Evolutionary conservation across 2,888 invertebrate genomes (phyloP), one percentile per base, ranked within the genome.

Genomic region (Philhelius pedissequus): DNA sequence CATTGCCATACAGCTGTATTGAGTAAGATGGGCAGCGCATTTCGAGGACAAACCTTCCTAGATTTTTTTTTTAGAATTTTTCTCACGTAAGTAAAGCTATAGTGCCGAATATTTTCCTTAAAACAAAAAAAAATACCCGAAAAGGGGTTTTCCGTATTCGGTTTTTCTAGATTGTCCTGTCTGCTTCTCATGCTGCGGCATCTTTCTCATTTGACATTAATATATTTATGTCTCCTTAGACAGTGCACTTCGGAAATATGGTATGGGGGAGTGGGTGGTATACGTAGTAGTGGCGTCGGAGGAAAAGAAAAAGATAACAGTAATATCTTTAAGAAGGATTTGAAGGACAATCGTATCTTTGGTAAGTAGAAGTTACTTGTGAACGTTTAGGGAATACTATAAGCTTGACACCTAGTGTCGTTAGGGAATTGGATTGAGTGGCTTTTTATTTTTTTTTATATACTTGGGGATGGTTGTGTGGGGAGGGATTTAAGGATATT

Each of bases 61-160:
- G 30, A 48, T n/a, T 27, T 68, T 68, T 58, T 74, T 83, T 83
- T 75, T 54, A 38, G 70, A 50, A 84, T 75, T 79, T 79, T 54
- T 20, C 75, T 84, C 79, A 78, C 79, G 79, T 54, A 84, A 79
- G 58, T 70, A 27, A 30, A 70, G 60, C 66, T 79, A n/a, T n/a
- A 60, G 70, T 60, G 54, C 20, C 30, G 58, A 50, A 30, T 43
- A 71, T 75, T 75, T 66, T 58, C 18, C 18, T 20, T 66, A n/a
- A 25, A 27, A 52, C 15, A 50, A 15, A 52, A 56, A 32, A 20
- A 8, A 13, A 18, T 13, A 20, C 13, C 18, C 43, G 30, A 27
- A 43, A 62, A 62, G 43, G 62, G 62, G 43, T 62, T 62, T 27
- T 27, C 27, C 18, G 27, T 4, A 5, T 43, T 18, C 18, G 11